Evolutionary conservation across 2,797 vertebrate species (phyloP).

Genomic region (Phoebastria nigripes): DNA sequence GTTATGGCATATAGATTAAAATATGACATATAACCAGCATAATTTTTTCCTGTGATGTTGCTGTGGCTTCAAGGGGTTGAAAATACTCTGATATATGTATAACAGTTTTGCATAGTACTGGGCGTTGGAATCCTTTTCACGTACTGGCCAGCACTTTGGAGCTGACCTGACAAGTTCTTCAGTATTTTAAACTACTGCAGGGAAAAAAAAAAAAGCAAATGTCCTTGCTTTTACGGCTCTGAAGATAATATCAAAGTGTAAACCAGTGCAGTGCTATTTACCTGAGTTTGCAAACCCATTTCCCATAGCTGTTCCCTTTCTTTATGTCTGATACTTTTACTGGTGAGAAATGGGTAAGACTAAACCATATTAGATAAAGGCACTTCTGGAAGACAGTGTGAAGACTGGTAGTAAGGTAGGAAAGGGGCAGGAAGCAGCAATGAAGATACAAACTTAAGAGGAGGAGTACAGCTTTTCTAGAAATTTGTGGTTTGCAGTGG

Average conservation of each 20-base stretch:
- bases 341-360: neutral
- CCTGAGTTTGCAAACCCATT: neutral
- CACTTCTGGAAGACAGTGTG: neutral
- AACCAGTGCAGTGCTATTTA: neutral
- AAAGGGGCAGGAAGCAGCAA: neutral
- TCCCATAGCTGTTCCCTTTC: neutral
- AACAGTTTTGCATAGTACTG: neutral
- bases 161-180: constrained; percentile 1
- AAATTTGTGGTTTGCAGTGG: neutral
- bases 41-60: neutral
- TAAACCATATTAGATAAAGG: neutral
- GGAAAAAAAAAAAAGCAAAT: neutral
- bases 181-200: neutral
- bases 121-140: neutral
- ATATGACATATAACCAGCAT: neutral
- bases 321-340: neutral
- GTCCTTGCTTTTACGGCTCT: neutral
- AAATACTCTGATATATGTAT: neutral
- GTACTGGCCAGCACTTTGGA: neutral
- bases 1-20: neutral
- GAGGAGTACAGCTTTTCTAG: neutral
- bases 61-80: neutral
- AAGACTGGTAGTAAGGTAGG: neutral
- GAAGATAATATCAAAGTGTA: neutral
- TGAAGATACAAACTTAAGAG: neutral